These are phyloP conservation scores for Puntigrus tetrazona DNA, from an alignment of 2,113 vertebrate genomes.

Conservation along the genomic window DNA sequence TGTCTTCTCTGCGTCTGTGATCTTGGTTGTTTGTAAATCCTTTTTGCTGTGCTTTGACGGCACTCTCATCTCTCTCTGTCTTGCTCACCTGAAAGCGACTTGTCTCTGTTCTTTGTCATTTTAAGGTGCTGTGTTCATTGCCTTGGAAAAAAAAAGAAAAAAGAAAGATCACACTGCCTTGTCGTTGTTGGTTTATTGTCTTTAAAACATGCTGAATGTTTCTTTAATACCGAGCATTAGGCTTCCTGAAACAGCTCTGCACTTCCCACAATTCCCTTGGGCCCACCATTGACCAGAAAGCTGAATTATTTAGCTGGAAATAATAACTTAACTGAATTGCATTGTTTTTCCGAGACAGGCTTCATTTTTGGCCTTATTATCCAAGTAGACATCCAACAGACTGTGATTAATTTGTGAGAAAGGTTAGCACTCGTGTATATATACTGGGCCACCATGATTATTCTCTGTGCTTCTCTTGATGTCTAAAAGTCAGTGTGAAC, in stretches of 20 bases:
- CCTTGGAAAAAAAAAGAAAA: not conserved
- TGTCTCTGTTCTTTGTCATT: constrained; percentile 17
- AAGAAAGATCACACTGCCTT: not conserved
- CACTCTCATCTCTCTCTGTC: constrained; percentile 29
- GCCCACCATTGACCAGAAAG: constrained; percentile 28
- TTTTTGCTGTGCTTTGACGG: constrained; percentile 34
- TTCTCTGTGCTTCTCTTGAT: not conserved
- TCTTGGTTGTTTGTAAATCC: constrained; percentile 42
- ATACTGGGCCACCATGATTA: not conserved
- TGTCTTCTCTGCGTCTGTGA: constrained; percentile 25
- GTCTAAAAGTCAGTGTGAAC: constrained; percentile 5
- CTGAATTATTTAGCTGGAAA: constrained; percentile 36
- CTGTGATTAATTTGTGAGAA: constrained; percentile 1
- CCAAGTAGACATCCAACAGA: not conserved
- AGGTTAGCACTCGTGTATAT: not conserved
- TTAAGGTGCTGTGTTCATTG: not conserved
- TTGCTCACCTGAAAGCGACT: constrained; percentile 15
- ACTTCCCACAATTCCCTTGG: not conserved
- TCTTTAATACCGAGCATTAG: constrained; percentile 9
- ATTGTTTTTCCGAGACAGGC: constrained; percentile 19
- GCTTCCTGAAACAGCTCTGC: not conserved
- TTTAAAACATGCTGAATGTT: not conserved
- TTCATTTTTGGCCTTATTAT: not conserved
- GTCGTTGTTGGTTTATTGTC: not conserved
- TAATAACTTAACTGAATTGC: constrained; percentile 7